Base-by-base conservation (phyloP, 1,140 invertebrate genomes). In the Eubasilissa regina region DNA sequence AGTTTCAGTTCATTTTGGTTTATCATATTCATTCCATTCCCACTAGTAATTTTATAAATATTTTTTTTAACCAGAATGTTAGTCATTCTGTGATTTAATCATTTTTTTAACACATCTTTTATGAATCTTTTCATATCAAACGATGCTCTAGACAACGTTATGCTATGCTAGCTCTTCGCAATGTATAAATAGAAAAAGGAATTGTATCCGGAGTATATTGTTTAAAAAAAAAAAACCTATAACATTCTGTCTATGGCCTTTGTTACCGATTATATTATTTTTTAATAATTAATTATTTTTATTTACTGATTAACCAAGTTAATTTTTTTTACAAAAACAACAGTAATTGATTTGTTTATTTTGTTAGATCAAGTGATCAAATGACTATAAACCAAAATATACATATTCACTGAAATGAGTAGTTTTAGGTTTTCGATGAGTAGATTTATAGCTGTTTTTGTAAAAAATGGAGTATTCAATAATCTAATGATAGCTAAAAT, bases 11-110 rank as follows among this genome's bases (percentile, higher is more conserved):
- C 55, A 47, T 44, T 68, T 68, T 15, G 55, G n/a, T 58, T 58
- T 58, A 21, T 19, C n/a, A 1, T 58, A 58, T 58, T 58, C 12
- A 70, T 7, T 21, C 11, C 17, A 15, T 17, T 77, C 75, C 74
- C 79, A 75, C 73, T 77, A 62, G 55, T 25, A 75, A 55, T 75
- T 68, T 81, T 74, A 48, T 77, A 19, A 51, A 48, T 79, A 25
- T 80, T 76, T 76, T 80, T 76, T 80, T 80, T 79, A 79, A 74
- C 56, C 56, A 77, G 74, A 76, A 80, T 73, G 77, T 21, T 56
- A 47, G 62, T n/a, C 66, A 78, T 74, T 51, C 77, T 74, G 53
- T 78, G 64, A 56, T 78, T 78, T 78, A 48, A 75, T 77, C 15
- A 21, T 74, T 74, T 35, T 74, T 56, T 56, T 55, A 43, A 73